phyloP scores from a whole-genome alignment of 2,113 vertebrate species.

The Pygoscelis antarcticus region DNA sequence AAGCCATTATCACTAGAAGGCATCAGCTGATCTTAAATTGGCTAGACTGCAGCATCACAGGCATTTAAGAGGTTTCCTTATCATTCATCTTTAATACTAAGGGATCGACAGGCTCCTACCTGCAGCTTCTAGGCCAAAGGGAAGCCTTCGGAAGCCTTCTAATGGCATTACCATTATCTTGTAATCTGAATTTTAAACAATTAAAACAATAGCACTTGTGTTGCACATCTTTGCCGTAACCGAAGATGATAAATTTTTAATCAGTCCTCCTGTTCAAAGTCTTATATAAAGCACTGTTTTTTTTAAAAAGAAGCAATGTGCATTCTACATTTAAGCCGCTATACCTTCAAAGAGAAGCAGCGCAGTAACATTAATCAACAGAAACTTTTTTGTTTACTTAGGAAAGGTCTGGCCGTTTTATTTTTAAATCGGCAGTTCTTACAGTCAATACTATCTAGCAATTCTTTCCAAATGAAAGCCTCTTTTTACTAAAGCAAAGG shows the following conservation, averaged over 20 bases:
- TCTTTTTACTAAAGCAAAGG: slow-evolving; percentile 47
- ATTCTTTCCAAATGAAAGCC: slow-evolving; percentile 59
- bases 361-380: background rate
- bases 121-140: slow-evolving; percentile 38
- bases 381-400: background rate
- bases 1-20: slow-evolving; percentile 51
- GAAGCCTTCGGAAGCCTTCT: slow-evolving; percentile 45
- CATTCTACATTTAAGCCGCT: background rate
- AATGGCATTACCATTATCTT: slow-evolving; percentile 65
- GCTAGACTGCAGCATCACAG: slow-evolving; percentile 25
- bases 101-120: slow-evolving; percentile 58
- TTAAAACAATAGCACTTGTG: slow-evolving; percentile 56
- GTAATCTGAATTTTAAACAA: slow-evolving; percentile 68
- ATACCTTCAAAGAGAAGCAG: background rate
- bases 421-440: background rate
- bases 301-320: background rate
- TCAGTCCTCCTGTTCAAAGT: background rate
- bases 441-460: background rate
- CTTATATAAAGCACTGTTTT: background rate
- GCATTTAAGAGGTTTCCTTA: slow-evolving; percentile 56
- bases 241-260: slow-evolving; percentile 1
- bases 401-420: background rate
- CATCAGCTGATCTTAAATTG: slow-evolving; percentile 67
- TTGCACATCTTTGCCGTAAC: background rate
- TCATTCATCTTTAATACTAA: slow-evolving; percentile 65